Percentiles rank a stretch among this genome's conserved stretches.
Evolutionary conservation across 2,888 invertebrate genomes (phyloP).

Genomic region (Pachycephus smyrnensis): DNA sequence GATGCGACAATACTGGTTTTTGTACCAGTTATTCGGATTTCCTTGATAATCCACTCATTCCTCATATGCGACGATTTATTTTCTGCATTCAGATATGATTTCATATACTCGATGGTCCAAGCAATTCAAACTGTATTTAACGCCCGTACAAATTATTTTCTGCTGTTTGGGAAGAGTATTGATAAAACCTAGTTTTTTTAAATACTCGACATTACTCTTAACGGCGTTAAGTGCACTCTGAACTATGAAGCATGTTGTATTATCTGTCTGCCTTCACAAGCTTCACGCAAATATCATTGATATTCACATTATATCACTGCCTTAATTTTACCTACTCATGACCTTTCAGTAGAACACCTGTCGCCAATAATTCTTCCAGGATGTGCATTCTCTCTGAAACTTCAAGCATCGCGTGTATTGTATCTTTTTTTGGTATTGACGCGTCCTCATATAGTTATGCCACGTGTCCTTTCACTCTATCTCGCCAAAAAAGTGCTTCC

Average conservation of each 20-base stretch:
- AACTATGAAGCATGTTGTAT: constrained; percentile 36
- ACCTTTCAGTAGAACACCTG: neutral
- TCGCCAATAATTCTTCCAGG: neutral
- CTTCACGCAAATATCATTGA: neutral
- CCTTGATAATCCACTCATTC: too few species aligned
- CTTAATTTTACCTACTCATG: neutral
- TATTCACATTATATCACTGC: neutral
- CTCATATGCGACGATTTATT: neutral
- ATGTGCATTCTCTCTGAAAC: neutral
- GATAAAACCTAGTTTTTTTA: neutral
- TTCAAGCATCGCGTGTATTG: neutral
- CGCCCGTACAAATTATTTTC: neutral
- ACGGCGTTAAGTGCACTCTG: neutral
- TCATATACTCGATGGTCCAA: neutral
- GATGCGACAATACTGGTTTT: neutral
- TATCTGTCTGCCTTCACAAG: constrained; percentile 32
- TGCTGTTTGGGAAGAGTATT: neutral
- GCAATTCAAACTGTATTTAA: neutral
- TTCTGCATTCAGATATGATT: neutral
- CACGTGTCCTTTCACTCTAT: neutral
- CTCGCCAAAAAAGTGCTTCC: neutral
- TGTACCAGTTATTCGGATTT: too few species aligned
- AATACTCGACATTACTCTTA: neutral
- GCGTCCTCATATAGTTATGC: neutral
- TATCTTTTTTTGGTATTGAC: neutral